Evolutionary conservation across 2,113 vertebrate species (phyloP).

Genomic region (Corvus moneduloides): DNA sequence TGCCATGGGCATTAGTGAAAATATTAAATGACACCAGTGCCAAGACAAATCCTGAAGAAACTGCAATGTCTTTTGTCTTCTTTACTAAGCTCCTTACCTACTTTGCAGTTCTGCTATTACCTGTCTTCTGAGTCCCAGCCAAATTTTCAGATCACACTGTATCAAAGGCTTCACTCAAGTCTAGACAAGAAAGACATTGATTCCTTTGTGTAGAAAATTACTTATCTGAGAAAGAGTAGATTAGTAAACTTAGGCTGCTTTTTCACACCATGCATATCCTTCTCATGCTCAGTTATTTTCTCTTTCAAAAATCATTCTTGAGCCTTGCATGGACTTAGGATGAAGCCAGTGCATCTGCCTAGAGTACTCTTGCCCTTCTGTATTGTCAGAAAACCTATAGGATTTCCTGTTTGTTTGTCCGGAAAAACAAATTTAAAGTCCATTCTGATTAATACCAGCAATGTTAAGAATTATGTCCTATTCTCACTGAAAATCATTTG

Average conservation of each 20-base stretch:
- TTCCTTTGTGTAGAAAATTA: background rate
- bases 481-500: background rate
- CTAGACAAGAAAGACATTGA: background rate
- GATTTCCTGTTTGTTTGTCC: background rate
- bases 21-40: background rate
- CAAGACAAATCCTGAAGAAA: background rate
- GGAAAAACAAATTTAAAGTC: background rate
- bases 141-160: background rate
- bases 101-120: background rate
- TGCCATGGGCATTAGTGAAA: background rate
- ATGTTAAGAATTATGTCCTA: background rate
- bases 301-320: background rate
- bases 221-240: background rate
- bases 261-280: background rate
- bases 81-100: background rate
- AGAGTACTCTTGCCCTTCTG: background rate
- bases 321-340: background rate
- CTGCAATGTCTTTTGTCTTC: background rate
- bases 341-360: background rate
- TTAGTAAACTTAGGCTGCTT: background rate
- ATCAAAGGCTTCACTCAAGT: background rate
- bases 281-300: background rate
- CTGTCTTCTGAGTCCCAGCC: background rate
- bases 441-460: background rate
- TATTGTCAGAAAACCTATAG: background rate